Percentiles rank a stretch among this genome's conserved stretches.
Evolutionary conservation across 2,113 vertebrate species (phyloP).

Genomic region (Burhinus oedicnemus): DNA sequence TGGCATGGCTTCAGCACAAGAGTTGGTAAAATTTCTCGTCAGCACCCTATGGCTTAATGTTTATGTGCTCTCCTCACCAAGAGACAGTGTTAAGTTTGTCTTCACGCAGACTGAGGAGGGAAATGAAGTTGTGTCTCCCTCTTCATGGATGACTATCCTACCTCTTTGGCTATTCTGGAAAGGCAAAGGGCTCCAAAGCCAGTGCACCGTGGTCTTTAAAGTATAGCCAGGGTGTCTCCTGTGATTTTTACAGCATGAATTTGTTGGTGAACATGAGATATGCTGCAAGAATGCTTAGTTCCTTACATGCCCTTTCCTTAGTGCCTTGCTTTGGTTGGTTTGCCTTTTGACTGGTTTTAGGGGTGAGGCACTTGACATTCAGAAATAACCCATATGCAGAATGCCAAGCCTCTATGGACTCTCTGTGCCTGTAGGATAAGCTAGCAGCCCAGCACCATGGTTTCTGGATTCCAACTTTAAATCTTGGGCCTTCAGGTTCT

Average conservation of each 20-base stretch:
- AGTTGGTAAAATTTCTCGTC: background rate
- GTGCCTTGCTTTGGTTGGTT: background rate
- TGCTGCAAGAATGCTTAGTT: background rate
- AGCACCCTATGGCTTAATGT: background rate
- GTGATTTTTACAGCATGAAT: background rate
- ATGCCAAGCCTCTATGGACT: background rate
- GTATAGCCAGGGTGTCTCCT: background rate
- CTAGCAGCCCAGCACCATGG: background rate
- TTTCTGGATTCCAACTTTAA: background rate
- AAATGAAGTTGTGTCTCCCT: background rate
- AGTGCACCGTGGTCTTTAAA: background rate
- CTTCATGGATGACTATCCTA: background rate
- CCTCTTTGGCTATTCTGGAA: background rate
- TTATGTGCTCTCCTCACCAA: background rate
- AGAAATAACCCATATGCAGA: background rate
- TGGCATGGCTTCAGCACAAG: background rate
- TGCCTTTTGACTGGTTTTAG: background rate
- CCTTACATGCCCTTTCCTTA: background rate
- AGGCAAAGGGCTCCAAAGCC: background rate
- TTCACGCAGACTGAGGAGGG: background rate
- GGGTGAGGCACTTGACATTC: background rate
- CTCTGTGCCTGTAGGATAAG: background rate
- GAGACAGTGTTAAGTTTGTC: background rate
- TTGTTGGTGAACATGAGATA: background rate
- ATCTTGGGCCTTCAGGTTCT: background rate